Conservation (phyloP, 2,888 invertebrate genomes). For the Prosopocoilus inquinatus region DNA sequence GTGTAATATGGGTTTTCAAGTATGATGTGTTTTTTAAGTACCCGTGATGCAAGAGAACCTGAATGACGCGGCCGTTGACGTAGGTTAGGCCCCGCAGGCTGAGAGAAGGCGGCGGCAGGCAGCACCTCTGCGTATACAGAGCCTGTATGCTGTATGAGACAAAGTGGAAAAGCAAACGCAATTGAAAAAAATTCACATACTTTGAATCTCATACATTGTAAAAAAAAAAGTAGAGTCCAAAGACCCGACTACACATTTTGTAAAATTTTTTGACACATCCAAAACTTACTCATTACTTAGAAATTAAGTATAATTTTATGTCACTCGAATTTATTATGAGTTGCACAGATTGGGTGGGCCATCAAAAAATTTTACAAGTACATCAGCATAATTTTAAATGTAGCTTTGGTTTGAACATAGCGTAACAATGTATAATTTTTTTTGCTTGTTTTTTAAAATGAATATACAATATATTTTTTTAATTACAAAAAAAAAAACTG, state of each 20-base stretch:
- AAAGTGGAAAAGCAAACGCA: slow-evolving; percentile 51
- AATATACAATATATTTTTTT: slow-evolving; percentile 15
- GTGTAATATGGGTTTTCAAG: slow-evolving; percentile 24
- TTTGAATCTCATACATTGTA: slow-evolving; percentile 37
- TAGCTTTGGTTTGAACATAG: slow-evolving; percentile 19
- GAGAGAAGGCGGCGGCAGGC: slow-evolving; percentile 52
- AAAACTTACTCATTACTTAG: background rate
- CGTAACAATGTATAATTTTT: slow-evolving; percentile 20
- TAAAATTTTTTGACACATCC: slow-evolving; percentile 44
- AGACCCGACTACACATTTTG: slow-evolving; percentile 27
- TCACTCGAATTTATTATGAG: background rate
- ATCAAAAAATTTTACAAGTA: slow-evolving; percentile 50
- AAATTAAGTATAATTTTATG: slow-evolving; percentile 2
- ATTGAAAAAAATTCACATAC: slow-evolving; percentile 35
- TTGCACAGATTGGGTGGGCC: background rate
- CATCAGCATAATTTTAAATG: slow-evolving; percentile 29
- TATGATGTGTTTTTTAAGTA: slow-evolving; percentile 49
- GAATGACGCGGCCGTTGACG: slow-evolving; percentile 50
- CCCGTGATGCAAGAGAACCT: slow-evolving; percentile 52
- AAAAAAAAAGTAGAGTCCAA: slow-evolving; percentile 15
- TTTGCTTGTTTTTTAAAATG: slow-evolving; percentile 14
- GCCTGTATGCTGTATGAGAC: slow-evolving; percentile 55
- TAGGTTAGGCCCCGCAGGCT: slow-evolving; percentile 56
- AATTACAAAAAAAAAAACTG: slow-evolving; percentile 16
- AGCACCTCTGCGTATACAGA: slow-evolving; percentile 54